Base-by-base conservation (phyloP, 1,140 invertebrate species). In the Brachionus sp. region DNA sequence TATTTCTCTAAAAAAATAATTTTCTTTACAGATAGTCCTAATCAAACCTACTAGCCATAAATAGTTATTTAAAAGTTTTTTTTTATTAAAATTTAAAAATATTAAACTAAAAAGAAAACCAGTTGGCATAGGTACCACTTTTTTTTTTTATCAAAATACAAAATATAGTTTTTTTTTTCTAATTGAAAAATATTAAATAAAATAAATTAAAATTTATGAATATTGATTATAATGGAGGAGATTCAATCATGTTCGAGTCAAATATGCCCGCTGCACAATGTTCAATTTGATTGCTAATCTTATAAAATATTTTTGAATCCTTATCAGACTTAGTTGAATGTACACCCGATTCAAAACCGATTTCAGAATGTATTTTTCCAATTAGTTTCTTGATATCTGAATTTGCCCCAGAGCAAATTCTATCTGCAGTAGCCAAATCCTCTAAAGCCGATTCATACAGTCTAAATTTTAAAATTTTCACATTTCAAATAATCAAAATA, bases 351-450 rank as follows among this genome's bases (percentile, higher is more conserved):
- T 42, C 19, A 12, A 16, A 33, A 13, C 19, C 23, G 10, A 35
- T 57, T 25, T 80, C 77, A 4, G 57, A 46, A 4, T 62, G 23
- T 37, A 80, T 80, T 80, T 80, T 80, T 16, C 16, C 53, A 23
- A 80, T 66, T 5, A 80, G 35, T 62, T 80, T 80, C 19, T 62
- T 62, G 10, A 80, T 80, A 66, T 80, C 77, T 16, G 29, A 23
- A 39, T 62, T 80, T 29, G 19, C 19, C 1, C 16, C 19, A 19
- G 4, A 19, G 39, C 77, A 80, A 10, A 62, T 10, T 42, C 35
- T 25, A 5, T 37, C 33, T 1, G 77, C 77, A 13, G 62, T 66
- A 3, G 5, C 3, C n/a, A 80, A 66, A 23, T 80, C 77, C 5
- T 80, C 77, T 12, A 80, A 44, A 16, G 77, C 77, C 25, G 77